A percentile compares a stretch with the other conserved stretches of the same genome.
These are phyloP conservation scores for Rana temporaria DNA, from an alignment of 2,113 vertebrate genomes.

Conservation along the genomic window DNA sequence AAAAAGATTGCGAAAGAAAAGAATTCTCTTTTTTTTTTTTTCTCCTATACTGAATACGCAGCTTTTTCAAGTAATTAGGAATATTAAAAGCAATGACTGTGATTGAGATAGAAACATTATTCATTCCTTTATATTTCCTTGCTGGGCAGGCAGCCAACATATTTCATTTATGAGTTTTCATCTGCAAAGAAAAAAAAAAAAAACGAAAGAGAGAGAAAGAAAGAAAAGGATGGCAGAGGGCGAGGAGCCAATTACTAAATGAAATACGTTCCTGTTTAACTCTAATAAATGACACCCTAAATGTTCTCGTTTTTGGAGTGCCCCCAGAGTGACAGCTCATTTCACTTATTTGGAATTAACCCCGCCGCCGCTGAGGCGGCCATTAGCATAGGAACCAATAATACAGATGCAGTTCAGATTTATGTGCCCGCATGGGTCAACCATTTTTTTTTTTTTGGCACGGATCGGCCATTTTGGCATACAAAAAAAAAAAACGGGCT, in stretches of 20 bases:
- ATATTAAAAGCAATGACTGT: conserved; percentile 90
- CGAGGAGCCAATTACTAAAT: conserved; percentile 97
- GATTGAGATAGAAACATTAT: conserved; percentile 96
- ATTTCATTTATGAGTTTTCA: conserved; percentile 97
- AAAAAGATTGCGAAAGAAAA: conserved; percentile 45
- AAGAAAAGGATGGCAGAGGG: conserved; percentile 65
- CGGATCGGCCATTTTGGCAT: conserved; percentile 10
- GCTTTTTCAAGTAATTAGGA: conserved; percentile 88
- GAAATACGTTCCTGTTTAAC: conserved; percentile 91
- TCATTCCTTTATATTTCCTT: conserved; percentile 96
- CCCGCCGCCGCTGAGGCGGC: neutral
- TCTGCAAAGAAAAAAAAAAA: conserved; percentile 69
- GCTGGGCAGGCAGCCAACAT: conserved; percentile 90
- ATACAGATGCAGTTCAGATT: neutral
- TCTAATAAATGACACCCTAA: conserved; percentile 87
- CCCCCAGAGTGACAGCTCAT: conserved; percentile 51
- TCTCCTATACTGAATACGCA: conserved; percentile 77
- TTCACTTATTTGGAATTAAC: conserved; percentile 46
- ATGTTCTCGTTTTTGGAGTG: conserved; percentile 53
- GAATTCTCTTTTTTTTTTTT: conserved; percentile 65
- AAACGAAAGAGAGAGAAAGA: conserved; percentile 11
- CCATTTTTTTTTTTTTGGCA: conserved; percentile 29
- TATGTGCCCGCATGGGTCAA: neutral
- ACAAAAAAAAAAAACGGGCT: neutral
- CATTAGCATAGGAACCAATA: conserved; percentile 16